These are phyloP conservation scores for Stictonetta naevosa DNA, from an alignment of 2,113 vertebrate species.

Conservation along the genomic window DNA sequence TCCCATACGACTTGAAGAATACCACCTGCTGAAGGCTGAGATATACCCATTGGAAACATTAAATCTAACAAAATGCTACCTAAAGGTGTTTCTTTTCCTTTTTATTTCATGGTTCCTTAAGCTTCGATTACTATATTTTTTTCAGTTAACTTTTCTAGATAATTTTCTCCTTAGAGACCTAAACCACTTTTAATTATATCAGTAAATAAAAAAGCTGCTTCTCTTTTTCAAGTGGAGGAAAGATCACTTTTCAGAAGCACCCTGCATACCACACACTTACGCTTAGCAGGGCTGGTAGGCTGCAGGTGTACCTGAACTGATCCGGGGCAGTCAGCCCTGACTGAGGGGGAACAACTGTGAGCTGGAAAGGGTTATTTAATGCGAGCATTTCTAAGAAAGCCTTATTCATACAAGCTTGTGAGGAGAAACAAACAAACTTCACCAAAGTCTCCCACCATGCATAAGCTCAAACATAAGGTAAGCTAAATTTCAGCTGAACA, in stretches of 20 bases:
- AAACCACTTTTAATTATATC: not conserved
- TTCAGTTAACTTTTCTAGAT: not conserved
- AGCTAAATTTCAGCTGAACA: not conserved
- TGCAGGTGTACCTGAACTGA: not conserved
- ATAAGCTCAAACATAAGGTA: not conserved
- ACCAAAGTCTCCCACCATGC: not conserved
- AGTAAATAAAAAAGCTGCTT: not conserved
- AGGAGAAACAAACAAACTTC: not conserved
- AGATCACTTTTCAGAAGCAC: not conserved
- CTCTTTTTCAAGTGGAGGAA: not conserved
- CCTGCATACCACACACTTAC: not conserved
- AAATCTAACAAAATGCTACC: not conserved
- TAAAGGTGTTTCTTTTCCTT: not conserved
- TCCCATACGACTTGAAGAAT: not conserved
- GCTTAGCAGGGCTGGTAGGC: not conserved
- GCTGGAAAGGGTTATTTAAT: not conserved
- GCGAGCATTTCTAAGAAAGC: not conserved
- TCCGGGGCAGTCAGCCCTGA: not conserved
- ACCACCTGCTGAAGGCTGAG: not conserved
- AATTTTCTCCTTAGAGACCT: not conserved
- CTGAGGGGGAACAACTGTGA: accelerated
- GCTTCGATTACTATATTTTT: not conserved
- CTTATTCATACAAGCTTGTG: not conserved
- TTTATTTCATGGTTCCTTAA: not conserved
- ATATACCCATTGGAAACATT: not conserved